A percentile compares a stretch with the other conserved stretches of the same genome.
Conservation (phyloP, 53 echinoderm and acorn worm genomes). For the Crossaster papposus region DNA sequence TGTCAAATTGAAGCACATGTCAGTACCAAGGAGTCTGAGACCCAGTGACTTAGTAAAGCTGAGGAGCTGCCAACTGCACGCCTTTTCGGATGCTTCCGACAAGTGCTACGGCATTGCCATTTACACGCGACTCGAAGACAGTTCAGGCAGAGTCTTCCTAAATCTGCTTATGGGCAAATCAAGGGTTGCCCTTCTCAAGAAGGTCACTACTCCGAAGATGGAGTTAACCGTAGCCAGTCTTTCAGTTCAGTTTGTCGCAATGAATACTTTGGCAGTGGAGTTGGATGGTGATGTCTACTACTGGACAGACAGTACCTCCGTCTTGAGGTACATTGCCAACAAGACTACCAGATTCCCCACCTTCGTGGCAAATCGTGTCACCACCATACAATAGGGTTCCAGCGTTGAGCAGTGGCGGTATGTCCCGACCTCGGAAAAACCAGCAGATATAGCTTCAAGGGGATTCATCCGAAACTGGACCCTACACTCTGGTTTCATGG, state of each 20-base stretch:
- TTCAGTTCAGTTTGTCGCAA: slow-evolving; percentile 46
- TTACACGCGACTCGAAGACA: no score
- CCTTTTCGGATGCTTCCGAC: slow-evolving; percentile 71
- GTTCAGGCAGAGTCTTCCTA: slow-evolving; percentile 33
- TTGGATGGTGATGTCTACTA: slow-evolving; percentile 16
- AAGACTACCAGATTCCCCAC: no score
- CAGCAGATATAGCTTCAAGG: slow-evolving; percentile 63
- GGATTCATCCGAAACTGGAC: slow-evolving; percentile 14
- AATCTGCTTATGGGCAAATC: slow-evolving; percentile 58
- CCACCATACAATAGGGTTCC: slow-evolving; percentile 30
- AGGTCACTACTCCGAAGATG: slow-evolving; percentile 55
- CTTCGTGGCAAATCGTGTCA: slow-evolving; percentile 18
- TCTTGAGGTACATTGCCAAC: no score
- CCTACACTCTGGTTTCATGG: slow-evolving; percentile 48
- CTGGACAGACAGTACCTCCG: no score
- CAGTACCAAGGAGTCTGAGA: slow-evolving; percentile 56
- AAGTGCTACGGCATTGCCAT: slow-evolving; percentile 69
- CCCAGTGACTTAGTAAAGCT: slow-evolving; percentile 9
- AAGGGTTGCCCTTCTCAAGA: no score
- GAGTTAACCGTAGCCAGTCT: slow-evolving; percentile 62
- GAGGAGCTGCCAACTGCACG: slow-evolving; percentile 48
- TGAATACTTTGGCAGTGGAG: slow-evolving; percentile 38
- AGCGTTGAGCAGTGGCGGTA: slow-evolving; percentile 50
- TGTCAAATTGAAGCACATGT: slow-evolving; percentile 42
- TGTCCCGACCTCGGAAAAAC: slow-evolving; percentile 45